Evolutionary conservation across 2,888 invertebrate genomes (phyloP).

Genomic region (Portevinia maculata): DNA sequence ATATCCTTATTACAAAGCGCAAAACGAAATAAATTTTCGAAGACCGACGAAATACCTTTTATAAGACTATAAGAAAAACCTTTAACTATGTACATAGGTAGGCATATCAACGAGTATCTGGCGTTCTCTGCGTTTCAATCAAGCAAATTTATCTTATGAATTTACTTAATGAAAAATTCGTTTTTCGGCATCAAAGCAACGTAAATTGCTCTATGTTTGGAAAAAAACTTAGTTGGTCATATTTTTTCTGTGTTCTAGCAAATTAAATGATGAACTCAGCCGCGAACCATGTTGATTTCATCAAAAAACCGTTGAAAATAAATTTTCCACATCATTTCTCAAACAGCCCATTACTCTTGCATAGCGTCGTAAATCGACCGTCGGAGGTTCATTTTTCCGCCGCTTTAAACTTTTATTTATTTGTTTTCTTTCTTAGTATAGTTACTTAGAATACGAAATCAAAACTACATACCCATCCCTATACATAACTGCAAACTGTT

Average conservation of each 20-base stretch:
- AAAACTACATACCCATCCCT: not conserved
- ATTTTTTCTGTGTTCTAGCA: not conserved
- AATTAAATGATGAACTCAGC: slow-evolving; percentile 18
- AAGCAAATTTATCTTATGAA: too few species aligned
- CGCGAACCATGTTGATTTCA: slow-evolving; percentile 30
- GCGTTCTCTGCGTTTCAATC: too few species aligned
- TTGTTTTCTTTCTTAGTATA: not conserved
- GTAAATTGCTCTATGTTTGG: too few species aligned
- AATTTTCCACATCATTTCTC: slow-evolving; percentile 59
- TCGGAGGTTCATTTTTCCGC: slow-evolving; percentile 51
- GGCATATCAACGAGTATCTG: too few species aligned
- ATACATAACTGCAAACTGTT: not conserved
- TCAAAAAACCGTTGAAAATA: slow-evolving; percentile 31
- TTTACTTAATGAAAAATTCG: too few species aligned
- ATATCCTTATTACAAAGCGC: too few species aligned
- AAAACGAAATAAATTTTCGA: too few species aligned
- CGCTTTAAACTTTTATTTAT: slow-evolving; percentile 27
- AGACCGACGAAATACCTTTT: too few species aligned
- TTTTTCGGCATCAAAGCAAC: too few species aligned
- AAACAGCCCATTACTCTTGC: slow-evolving; percentile 48
- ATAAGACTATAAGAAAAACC: too few species aligned
- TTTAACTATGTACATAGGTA: too few species aligned
- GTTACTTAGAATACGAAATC: not conserved
- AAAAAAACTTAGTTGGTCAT: too few species aligned
- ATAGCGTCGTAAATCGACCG: slow-evolving; percentile 54